Evolutionary conservation across 23 tunicate genomes (phyloP).

Genomic region (Trididemnum miniatum): DNA sequence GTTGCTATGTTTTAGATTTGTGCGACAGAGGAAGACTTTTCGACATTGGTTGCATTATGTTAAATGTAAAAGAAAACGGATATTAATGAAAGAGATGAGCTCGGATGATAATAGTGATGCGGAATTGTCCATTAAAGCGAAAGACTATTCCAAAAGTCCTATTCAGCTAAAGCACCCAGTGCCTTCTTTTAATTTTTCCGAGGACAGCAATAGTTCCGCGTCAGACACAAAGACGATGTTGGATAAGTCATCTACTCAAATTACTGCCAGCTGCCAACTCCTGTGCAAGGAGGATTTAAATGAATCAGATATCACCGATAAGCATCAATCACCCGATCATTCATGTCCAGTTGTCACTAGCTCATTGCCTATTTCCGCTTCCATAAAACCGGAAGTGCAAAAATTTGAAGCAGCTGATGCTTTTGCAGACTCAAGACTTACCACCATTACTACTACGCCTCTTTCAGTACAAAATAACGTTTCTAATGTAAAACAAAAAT

Average conservation of each 20-base stretch:
- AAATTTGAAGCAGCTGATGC: no score
- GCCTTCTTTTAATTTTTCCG: background rate
- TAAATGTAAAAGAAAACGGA: conserved; percentile 20
- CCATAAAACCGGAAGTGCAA: no score
- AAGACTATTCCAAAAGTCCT: background rate
- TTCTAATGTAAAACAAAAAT: no score
- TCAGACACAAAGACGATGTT: background rate
- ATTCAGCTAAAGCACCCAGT: background rate
- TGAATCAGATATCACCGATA: no score
- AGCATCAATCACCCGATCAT: background rate
- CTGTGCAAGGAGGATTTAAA: background rate
- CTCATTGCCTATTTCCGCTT: background rate
- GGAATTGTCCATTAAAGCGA: background rate
- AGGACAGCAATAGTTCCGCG: background rate
- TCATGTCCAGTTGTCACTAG: background rate
- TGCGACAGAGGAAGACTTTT: conserved; percentile 78
- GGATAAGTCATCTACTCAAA: background rate
- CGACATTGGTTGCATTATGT: conserved; percentile 74
- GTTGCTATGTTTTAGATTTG: conserved; percentile 58
- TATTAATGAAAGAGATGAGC: background rate
- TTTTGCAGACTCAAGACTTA: no score
- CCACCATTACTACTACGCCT: no score
- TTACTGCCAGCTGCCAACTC: background rate
- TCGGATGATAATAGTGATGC: background rate
- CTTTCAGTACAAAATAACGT: no score